Conservation (phyloP, 2,888 invertebrate genomes). For the Oscheius sp. region DNA sequence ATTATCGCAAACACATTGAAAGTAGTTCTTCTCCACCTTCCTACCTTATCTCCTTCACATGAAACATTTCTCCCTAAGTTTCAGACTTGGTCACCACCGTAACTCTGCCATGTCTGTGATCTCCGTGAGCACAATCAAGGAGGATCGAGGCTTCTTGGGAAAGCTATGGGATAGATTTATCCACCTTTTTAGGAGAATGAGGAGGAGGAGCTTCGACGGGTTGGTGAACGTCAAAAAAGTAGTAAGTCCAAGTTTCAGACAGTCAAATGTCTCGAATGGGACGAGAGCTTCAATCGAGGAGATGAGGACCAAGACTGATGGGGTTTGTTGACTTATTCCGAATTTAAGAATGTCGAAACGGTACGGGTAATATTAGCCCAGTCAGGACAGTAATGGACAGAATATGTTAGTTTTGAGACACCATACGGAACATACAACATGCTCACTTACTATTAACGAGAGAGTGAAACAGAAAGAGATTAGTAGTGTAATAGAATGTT, state of each 20-base stretch:
- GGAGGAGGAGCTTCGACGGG: constrained; percentile 16
- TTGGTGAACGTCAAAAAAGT: not conserved
- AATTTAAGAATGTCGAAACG: too few species aligned
- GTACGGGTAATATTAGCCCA: too few species aligned
- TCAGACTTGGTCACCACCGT: constrained; percentile 13
- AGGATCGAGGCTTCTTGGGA: not conserved
- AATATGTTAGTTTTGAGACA: too few species aligned
- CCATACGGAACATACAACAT: too few species aligned
- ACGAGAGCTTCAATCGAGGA: constrained; percentile 18
- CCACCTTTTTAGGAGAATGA: not conserved
- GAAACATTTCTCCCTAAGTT: not conserved
- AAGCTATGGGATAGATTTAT: not conserved
- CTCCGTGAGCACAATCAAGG: constrained; percentile 18
- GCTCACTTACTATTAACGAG: too few species aligned
- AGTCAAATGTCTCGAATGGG: constrained; percentile 7
- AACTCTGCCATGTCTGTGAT: constrained; percentile 27
- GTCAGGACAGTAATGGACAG: too few species aligned
- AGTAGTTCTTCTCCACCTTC: too few species aligned
- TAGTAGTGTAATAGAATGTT: too few species aligned
- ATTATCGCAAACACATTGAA: too few species aligned
- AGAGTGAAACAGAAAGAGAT: too few species aligned
- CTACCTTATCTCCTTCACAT: too few species aligned
- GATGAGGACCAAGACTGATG: constrained; percentile 12
- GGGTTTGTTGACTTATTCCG: not conserved
- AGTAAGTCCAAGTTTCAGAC: constrained; percentile 1